A percentile compares a stretch with the other conserved stretches of the same genome.
Conservation (phyloP, 1,140 invertebrate genomes). For the Philotrypesis tridentata region DNA sequence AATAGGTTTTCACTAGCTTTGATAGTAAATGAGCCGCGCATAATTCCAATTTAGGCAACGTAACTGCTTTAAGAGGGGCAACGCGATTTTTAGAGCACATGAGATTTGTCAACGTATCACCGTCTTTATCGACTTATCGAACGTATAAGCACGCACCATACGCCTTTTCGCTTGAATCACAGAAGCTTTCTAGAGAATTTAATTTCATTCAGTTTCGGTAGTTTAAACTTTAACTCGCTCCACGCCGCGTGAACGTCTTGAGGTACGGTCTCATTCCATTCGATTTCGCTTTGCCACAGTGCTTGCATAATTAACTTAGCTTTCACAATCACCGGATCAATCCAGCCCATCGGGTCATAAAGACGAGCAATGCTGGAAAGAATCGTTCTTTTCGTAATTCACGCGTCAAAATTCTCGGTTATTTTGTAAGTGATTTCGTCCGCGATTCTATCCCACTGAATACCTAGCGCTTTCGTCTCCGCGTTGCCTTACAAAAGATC, state of each 20-base stretch:
- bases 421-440: constrained; percentile 3
- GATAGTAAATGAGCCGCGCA: constrained; percentile 37
- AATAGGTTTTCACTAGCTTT: background rate
- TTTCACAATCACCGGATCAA: background rate
- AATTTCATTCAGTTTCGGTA: background rate
- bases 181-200: background rate
- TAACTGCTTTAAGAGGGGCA: constrained; percentile 21
- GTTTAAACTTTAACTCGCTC: background rate
- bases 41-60: constrained; percentile 39
- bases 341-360: constrained; percentile 11
- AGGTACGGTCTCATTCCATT: constrained; percentile 15
- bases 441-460: background rate
- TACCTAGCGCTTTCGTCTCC: background rate
- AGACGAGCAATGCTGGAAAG: constrained; percentile 20
- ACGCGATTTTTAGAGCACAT: constrained; percentile 32
- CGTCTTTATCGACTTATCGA: background rate
- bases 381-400: background rate
- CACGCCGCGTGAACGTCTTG: background rate
- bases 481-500: background rate
- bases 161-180: constrained; percentile 5
- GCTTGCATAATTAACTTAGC: constrained; percentile 23
- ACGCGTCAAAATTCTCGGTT: background rate
- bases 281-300: background rate
- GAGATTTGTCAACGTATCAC: background rate
- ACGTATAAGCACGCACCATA: constrained; percentile 26